Conservation (phyloP, 2,888 invertebrate species). For the Acleris literana region DNA sequence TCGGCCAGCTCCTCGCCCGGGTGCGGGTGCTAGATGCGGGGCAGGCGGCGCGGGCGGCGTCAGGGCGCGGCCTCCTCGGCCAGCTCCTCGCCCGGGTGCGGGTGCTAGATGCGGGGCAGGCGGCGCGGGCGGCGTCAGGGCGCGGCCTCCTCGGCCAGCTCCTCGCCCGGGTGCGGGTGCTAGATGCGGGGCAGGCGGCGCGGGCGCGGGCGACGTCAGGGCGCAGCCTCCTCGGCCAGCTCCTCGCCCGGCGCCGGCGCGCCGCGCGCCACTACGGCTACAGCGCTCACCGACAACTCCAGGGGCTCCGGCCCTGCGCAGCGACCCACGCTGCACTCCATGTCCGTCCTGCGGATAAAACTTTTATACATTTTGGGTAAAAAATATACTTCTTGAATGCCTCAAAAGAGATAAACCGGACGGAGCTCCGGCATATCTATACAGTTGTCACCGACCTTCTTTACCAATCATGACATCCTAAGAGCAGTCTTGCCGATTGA, state of each 20-base stretch:
- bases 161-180: neutral
- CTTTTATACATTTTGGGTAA: neutral
- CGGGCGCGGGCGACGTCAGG: slow-evolving; percentile 58
- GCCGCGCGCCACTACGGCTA: slow-evolving; percentile 54
- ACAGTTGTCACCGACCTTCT: too few species aligned
- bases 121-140: too few species aligned
- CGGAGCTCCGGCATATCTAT: too few species aligned
- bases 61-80: slow-evolving; percentile 79
- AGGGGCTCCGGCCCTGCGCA: slow-evolving; percentile 61
- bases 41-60: slow-evolving; percentile 45
- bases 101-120: slow-evolving; percentile 4
- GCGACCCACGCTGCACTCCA: slow-evolving; percentile 79
- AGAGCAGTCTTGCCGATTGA: too few species aligned
- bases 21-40: neutral
- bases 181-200: slow-evolving; percentile 8
- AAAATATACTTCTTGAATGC: neutral
- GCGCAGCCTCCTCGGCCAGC: slow-evolving; percentile 74
- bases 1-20: slow-evolving; percentile 68
- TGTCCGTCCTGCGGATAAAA: slow-evolving; percentile 62
- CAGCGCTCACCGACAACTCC: slow-evolving; percentile 61
- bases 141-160: too few species aligned
- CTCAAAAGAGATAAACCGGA: neutral
- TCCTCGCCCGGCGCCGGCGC: slow-evolving; percentile 57
- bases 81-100: slow-evolving; percentile 57
- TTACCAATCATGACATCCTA: too few species aligned